Conservation (phyloP, 2,888 invertebrate genomes). For the Spisula subtruncata region DNA sequence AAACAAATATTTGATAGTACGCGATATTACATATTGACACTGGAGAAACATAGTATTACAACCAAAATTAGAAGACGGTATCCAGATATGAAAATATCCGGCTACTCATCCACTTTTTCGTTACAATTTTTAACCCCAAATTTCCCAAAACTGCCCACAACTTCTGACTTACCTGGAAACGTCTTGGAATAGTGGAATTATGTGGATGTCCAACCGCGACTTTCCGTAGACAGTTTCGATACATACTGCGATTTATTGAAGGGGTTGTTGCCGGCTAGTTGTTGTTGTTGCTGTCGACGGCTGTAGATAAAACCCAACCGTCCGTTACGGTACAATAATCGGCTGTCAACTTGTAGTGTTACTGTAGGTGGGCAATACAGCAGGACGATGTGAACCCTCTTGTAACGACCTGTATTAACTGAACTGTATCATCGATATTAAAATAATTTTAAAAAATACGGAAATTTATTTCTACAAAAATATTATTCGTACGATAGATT, state of each 20-base stretch:
- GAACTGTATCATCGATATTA: no score
- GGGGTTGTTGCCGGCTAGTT: constrained; percentile 1
- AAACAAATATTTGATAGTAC: neutral
- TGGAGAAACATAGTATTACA: neutral
- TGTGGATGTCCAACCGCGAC: neutral
- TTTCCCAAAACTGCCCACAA: neutral
- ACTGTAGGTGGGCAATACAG: no score
- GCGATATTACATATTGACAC: neutral
- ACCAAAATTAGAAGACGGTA: neutral
- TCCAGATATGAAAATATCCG: neutral
- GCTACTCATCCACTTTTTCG: neutral
- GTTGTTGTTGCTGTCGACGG: neutral
- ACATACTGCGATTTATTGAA: neutral
- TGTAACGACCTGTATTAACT: no score
- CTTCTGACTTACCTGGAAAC: neutral
- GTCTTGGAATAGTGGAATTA: neutral
- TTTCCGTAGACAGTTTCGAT: neutral
- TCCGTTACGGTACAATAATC: no score
- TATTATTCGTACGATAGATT: no score
- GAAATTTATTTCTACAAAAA: no score
- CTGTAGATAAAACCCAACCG: no score
- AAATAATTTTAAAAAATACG: no score
- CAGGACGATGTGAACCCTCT: no score
- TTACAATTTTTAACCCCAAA: constrained; percentile 5
- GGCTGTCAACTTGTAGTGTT: no score